These are phyloP conservation scores for Thalassophryne amazonica DNA, from an alignment of 2,797 vertebrate species.

Conservation along the genomic window DNA sequence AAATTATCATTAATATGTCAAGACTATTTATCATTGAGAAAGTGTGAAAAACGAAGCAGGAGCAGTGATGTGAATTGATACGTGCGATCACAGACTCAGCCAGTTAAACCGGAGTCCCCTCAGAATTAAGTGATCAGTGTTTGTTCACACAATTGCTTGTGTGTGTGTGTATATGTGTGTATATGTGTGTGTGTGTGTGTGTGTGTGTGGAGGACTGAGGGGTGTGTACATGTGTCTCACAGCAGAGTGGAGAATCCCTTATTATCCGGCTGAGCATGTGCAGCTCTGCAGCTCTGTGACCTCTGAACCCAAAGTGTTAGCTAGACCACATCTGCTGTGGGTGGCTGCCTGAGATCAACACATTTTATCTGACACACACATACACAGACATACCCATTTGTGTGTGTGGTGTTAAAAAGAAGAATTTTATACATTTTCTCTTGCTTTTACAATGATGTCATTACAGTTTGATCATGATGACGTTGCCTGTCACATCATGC, in stretches of 20 bases:
- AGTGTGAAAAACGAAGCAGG: too few species aligned
- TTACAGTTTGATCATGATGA: too few species aligned
- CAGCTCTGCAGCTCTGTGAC: conserved; percentile 26
- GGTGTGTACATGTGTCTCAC: conserved; percentile 14
- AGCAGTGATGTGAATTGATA: too few species aligned
- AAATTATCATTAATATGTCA: too few species aligned
- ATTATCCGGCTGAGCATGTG: conserved; percentile 24
- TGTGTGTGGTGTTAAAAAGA: neutral
- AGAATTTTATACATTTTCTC: too few species aligned
- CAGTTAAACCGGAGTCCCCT: too few species aligned
- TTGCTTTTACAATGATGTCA: too few species aligned
- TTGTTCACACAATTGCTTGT: neutral
- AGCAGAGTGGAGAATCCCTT: conserved; percentile 24
- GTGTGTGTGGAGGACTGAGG: neutral
- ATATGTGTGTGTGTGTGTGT: neutral
- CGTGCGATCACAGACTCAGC: too few species aligned
- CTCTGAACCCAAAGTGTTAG: conserved; percentile 13
- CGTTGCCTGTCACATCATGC: too few species aligned
- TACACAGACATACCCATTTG: neutral
- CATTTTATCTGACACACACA: neutral
- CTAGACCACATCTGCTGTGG: conserved; percentile 6
- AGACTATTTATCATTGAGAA: too few species aligned
- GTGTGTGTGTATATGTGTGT: conserved; percentile 1
- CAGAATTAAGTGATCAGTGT: too few species aligned
- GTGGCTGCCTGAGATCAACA: neutral